phyloP scores from a whole-genome alignment of 2,113 vertebrate genomes.

The Gallinago jamesoni region DNA sequence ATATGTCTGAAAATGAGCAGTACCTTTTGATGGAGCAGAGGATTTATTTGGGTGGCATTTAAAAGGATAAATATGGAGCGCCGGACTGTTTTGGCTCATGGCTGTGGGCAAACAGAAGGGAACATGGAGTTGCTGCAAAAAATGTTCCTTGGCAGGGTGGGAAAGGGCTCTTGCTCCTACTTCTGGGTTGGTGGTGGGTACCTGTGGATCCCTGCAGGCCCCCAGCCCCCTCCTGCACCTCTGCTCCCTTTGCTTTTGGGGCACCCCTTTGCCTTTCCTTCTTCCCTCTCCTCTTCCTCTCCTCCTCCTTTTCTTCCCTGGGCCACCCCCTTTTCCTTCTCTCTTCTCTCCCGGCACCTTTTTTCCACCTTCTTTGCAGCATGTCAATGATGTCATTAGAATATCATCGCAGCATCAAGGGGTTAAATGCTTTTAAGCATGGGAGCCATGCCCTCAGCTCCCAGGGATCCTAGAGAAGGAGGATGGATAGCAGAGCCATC shows the following conservation, averaged over 20 bases:
- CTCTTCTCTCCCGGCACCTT: background rate
- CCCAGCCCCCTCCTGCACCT: background rate
- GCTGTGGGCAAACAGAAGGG: background rate
- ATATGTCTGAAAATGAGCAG: background rate
- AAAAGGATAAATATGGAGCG: background rate
- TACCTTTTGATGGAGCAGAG: background rate
- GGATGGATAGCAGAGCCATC: background rate
- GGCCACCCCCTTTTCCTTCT: background rate
- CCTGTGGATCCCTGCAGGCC: background rate
- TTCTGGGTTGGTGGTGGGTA: background rate
- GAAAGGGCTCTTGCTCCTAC: background rate
- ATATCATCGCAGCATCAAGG: background rate
- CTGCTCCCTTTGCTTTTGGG: background rate
- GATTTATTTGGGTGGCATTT: background rate
- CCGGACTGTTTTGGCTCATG: background rate
- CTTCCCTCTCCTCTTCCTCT: background rate
- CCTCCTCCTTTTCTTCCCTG: background rate
- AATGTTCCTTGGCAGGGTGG: background rate
- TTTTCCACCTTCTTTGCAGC: background rate
- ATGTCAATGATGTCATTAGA: background rate
- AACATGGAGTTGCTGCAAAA: fast-evolving
- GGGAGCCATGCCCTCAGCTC: background rate
- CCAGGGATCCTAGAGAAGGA: background rate
- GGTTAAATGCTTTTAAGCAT: background rate
- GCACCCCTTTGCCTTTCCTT: background rate